Percentiles rank a stretch among this genome's conserved stretches.
Evolutionary conservation across 2,888 invertebrate species (phyloP).

Genomic region (Drosophila kuntzei): DNA sequence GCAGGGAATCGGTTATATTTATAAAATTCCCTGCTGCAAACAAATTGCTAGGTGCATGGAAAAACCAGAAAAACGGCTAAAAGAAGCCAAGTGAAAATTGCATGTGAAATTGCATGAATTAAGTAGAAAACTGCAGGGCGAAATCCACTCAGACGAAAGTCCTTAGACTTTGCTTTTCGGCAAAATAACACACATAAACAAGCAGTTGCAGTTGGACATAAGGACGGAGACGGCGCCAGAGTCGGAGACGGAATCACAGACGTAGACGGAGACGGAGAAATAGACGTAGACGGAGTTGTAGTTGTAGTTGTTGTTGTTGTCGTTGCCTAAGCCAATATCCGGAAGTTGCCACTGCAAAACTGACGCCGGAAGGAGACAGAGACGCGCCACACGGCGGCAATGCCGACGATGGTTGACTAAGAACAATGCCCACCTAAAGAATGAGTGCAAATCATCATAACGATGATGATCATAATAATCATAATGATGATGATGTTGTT

Average conservation of each 20-base stretch:
- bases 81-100: slow-evolving; percentile 68
- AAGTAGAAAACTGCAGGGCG: slow-evolving; percentile 54
- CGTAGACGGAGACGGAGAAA: slow-evolving; percentile 2
- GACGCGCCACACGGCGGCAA: slow-evolving; percentile 49
- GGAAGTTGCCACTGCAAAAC: slow-evolving; percentile 77
- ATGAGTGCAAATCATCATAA: slow-evolving; percentile 33
- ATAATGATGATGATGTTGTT: slow-evolving; percentile 16
- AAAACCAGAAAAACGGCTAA: slow-evolving; percentile 24
- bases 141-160: slow-evolving; percentile 84
- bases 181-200: slow-evolving; percentile 70
- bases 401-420: slow-evolving; percentile 55
- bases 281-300: slow-evolving; percentile 1
- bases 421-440: slow-evolving; percentile 66
- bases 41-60: neutral
- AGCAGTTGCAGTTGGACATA: slow-evolving; percentile 23
- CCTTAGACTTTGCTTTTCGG: slow-evolving; percentile 83
- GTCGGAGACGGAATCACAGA: neutral
- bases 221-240: neutral
- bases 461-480: slow-evolving; percentile 31
- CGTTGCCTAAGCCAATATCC: slow-evolving; percentile 67
- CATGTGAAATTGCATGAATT: slow-evolving; percentile 79
- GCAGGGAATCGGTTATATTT: neutral
- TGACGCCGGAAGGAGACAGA: slow-evolving; percentile 67
- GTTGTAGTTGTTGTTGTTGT: neutral
- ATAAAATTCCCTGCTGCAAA: neutral